Base-by-base conservation (phyloP, 1,140 invertebrate species). In the Zaprionus davidi region DNA sequence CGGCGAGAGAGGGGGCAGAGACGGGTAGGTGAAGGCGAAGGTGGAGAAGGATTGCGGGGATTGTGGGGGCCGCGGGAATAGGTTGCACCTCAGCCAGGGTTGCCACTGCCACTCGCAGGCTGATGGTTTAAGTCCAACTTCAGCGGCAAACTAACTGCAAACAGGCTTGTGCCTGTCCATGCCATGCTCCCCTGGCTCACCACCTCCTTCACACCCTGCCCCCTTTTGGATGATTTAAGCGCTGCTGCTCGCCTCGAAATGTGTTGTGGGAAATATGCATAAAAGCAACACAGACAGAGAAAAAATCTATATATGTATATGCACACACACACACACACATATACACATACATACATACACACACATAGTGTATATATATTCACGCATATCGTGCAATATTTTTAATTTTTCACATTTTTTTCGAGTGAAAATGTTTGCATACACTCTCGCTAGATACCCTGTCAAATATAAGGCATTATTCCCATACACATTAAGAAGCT, bases 201-300 rank as follows among this genome's bases (percentile, higher is more conserved):
- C 31, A 24, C 24, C 6, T 24, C 26, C 34, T 4, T 20, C 56
- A 15, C 17, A 20, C 26, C 36, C 49, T 9, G 0, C 6, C 41
- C 49, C 31, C 22, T 20, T 68, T 83, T 75, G 81, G 74, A 87
- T 87, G 84, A 87, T 87, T 87, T 87, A 87, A 87, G 59, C 78
- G 78, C 81, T 73, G 86, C 63, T 78, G 80, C 83, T 75, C 84
- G 81, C 59, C 78, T 81, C 84, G 55, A 76, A 87, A 88, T 88
- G 83, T 88, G 83, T 87, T 87, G 83, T 87, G 83, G 83, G 80
- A 87, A 87, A 87, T 87, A 87, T 87, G 81, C 84, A 88, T 84
- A 81, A 87, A 88, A 87, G 81, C 81, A 88, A 75, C 83, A 87
- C 76, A 51, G 73, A 76, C 62, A 71, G 71, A 70, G 24, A 76